Evolutionary conservation across 2,797 vertebrate species (phyloP).

Genomic region (Remorina albescens): DNA sequence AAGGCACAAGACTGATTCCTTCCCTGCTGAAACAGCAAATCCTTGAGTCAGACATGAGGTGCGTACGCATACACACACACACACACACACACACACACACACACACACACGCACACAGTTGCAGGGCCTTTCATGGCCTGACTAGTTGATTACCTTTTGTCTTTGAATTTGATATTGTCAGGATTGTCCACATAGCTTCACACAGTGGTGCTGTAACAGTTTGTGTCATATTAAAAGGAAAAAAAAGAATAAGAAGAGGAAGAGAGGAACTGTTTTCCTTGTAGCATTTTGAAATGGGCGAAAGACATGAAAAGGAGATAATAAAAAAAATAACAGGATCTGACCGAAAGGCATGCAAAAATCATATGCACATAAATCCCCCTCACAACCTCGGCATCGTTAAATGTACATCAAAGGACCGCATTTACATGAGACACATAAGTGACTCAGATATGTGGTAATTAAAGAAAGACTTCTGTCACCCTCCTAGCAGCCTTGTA

Average conservation of each 20-base stretch:
- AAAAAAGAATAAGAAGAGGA: too few relatives aligned
- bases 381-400: slow-evolving; percentile 37
- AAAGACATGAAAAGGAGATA: slow-evolving; percentile 33
- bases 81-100: slow-evolving; percentile 20
- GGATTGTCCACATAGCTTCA: slow-evolving; percentile 31
- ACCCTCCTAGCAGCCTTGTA: slow-evolving; percentile 15
- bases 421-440: slow-evolving; percentile 84
- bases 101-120: slow-evolving; percentile 20
- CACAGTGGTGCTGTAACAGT: slow-evolving; percentile 17
- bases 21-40: slow-evolving; percentile 84
- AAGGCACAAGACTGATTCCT: slow-evolving; percentile 78
- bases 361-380: slow-evolving; percentile 63
- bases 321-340: slow-evolving; percentile 64
- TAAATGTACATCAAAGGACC: slow-evolving; percentile 69
- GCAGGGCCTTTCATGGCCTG: slow-evolving; percentile 54
- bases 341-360: slow-evolving; percentile 59
- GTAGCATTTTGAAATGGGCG: slow-evolving; percentile 33
- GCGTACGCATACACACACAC: slow-evolving; percentile 33
- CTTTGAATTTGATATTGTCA: slow-evolving; percentile 54
- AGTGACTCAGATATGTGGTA: slow-evolving; percentile 90
- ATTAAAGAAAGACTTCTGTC: slow-evolving; percentile 87
- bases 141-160: slow-evolving; percentile 71
- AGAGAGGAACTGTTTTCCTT: slow-evolving; percentile 17
- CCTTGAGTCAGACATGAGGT: slow-evolving; percentile 65
- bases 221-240: slow-evolving; percentile 21